Evolutionary conservation across 2,797 vertebrate genomes (phyloP), one percentile per base, ranked within the genome.

Genomic region (Tinamus major): DNA sequence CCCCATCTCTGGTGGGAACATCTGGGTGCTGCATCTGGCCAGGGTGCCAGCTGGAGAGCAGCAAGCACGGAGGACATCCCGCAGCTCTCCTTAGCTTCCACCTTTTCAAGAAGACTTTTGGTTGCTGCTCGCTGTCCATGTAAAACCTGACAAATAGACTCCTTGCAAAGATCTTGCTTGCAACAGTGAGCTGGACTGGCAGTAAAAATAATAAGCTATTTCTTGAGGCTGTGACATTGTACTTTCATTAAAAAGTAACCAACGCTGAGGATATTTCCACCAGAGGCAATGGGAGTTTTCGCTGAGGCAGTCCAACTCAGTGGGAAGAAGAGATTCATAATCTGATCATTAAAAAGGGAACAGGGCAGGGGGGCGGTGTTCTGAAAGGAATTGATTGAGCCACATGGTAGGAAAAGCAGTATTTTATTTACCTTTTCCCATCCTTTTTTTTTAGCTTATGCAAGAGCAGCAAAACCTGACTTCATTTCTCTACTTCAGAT

Each of bases 401-500:
- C 51, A 53, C 8, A 2, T 58, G n/a, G 12, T 42, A 51, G 58
- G 41, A 78, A 94, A 85, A 89, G 2, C 15, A 49, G 14, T 26
- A 26, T 65, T 44, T 87, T 75, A 13, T 24, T 81, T 90, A 69
- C 27, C 29, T 49, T 63, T 7, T 2, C 6, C 18, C n/a, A 42
- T 33, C 20, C 14, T 27, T 74, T 69, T 79, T 67, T 10, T 51
- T 49, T 20, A 82, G 42, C 76, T 94, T 90, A 77, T 53, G 27
- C 5, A 9, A 58, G 18, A 91, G 35, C 49, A 59, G 63, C 37
- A 86, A 92, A 91, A 85, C 29, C 77, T 85, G 56, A 74, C 64
- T 93, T 89, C 46, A 75, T 90, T 93, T 75, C 85, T 89, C 79
- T 91, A 3, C 49, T 20, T 77, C 65, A 80, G 76, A 51, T 90